These are phyloP conservation scores for Alentia gelatinosa DNA, from an alignment of 2,888 invertebrate genomes.

Conservation along the genomic window DNA sequence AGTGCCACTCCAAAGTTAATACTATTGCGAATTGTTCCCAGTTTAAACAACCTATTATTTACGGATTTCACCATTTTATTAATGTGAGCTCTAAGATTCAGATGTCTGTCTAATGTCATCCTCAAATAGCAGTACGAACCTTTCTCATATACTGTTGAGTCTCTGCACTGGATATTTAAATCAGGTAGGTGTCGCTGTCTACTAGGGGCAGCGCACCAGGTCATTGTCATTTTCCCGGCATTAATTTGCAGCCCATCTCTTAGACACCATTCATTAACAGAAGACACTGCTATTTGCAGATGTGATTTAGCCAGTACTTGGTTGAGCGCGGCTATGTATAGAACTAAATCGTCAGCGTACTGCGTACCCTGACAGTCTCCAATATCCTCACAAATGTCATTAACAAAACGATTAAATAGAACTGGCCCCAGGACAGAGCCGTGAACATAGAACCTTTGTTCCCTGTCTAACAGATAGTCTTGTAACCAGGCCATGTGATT, in stretches of 20 bases:
- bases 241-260: not conserved
- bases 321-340: not conserved
- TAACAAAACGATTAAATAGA: not conserved
- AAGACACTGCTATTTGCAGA: not conserved
- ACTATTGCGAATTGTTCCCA: too few relatives aligned
- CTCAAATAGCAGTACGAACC: not conserved
- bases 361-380: not conserved
- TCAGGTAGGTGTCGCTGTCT: not conserved
- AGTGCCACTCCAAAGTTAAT: too few relatives aligned
- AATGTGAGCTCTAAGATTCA: too few relatives aligned
- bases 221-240: not conserved
- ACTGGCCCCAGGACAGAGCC: too few relatives aligned
- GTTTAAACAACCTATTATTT: too few relatives aligned
- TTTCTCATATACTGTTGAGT: not conserved
- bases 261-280: not conserved
- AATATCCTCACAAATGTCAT: not conserved
- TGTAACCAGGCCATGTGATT: too few relatives aligned
- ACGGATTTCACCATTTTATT: too few relatives aligned
- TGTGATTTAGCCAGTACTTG: not conserved
- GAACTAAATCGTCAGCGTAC: not conserved
- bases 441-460: too few relatives aligned
- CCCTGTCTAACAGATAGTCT: too few relatives aligned
- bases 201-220: not conserved
- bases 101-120: not conserved
- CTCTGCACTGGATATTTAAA: not conserved